phyloP scores from a whole-genome alignment of 2,888 invertebrate species.

The Dasypolia templi region DNA sequence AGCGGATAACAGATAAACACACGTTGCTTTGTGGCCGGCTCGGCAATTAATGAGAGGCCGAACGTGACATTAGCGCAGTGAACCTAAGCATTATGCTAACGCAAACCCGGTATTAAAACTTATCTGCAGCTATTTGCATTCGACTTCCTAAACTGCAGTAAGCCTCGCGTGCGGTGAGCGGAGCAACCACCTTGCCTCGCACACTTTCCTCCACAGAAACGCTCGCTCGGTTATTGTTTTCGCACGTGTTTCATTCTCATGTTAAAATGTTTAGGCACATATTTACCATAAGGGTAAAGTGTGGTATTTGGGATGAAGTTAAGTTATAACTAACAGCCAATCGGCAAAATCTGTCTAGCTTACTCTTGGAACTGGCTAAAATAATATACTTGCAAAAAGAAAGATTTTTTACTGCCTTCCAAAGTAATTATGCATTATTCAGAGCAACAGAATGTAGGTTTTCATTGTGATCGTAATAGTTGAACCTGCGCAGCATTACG shows the following conservation, averaged over 20 bases:
- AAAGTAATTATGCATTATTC: conserved; percentile 54
- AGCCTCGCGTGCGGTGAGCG: conserved; percentile 71
- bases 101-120: conserved; percentile 88
- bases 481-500: conserved; percentile 45
- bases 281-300: conserved; percentile 59
- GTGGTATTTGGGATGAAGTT: conserved; percentile 58
- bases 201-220: conserved; percentile 65
- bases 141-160: conserved; percentile 86
- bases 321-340: conserved; percentile 55
- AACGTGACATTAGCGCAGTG: conserved; percentile 89
- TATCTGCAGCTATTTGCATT: conserved; percentile 89
- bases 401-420: conserved; percentile 29
- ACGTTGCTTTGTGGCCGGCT: conserved; percentile 82
- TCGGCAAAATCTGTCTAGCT: conserved; percentile 45
- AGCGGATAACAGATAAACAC: conserved; percentile 79
- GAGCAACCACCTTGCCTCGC: conserved; percentile 66
- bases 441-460: conserved; percentile 52
- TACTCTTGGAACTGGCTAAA: conserved; percentile 29
- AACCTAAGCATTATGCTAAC: conserved; percentile 86
- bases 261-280: conserved; percentile 63
- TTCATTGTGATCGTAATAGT: conserved; percentile 60
- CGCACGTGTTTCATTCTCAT: conserved; percentile 64
- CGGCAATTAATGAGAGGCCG: conserved; percentile 88
- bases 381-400: conserved; percentile 22
- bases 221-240: conserved; percentile 63